Conservation (phyloP, 2,113 vertebrate species). For the Chiloscyllium plagiosum region DNA sequence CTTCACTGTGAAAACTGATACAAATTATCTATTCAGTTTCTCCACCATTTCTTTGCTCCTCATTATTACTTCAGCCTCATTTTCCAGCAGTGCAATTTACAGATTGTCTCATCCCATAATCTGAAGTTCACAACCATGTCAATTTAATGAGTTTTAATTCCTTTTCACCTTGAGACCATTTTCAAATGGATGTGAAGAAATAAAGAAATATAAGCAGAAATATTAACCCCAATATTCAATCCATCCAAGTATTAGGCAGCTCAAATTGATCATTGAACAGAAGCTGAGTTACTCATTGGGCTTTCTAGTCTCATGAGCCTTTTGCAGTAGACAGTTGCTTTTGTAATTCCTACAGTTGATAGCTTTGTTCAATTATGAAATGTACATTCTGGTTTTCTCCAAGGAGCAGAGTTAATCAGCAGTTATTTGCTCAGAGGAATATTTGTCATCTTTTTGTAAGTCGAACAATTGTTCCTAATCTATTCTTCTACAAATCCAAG, state of each 20-base stretch:
- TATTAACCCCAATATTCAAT: background rate
- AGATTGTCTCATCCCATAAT: background rate
- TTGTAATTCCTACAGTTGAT: background rate
- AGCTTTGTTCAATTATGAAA: background rate
- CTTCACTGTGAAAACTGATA: no score
- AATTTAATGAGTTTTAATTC: background rate
- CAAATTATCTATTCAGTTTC: no score
- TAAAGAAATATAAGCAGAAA: no score
- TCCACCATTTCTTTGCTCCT: no score
- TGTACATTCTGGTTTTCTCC: background rate
- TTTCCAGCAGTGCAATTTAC: background rate
- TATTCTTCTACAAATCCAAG: background rate
- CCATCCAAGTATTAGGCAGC: background rate
- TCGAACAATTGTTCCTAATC: background rate
- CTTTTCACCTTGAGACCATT: background rate
- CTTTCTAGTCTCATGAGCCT: background rate
- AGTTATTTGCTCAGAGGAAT: background rate
- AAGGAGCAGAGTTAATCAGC: background rate
- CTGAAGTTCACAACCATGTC: background rate
- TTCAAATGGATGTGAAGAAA: background rate
- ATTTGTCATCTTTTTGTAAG: background rate
- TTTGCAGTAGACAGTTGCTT: background rate
- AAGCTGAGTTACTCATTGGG: background rate
- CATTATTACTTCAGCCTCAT: no score
- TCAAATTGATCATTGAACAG: background rate